phyloP scores from a whole-genome alignment of 1,140 invertebrate genomes.

The Panagrolaimus sp. region DNA sequence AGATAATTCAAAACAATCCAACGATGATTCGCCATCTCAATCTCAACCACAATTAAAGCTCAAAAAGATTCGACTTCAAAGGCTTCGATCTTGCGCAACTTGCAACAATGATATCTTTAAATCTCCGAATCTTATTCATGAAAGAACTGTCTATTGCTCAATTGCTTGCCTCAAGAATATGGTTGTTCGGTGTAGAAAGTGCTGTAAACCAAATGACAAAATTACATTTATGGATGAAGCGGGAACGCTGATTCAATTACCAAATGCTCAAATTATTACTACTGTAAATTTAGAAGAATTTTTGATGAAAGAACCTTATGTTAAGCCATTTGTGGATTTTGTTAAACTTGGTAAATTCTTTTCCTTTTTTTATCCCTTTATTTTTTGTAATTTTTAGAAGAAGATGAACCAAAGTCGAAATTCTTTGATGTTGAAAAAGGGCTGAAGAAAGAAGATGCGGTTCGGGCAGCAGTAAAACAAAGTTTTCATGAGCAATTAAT shows the following conservation, averaged over 20 bases:
- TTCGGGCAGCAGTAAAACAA: background rate
- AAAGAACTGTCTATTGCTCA: background rate
- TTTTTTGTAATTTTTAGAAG: background rate
- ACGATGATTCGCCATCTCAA: too few species aligned
- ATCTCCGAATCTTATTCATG: too few species aligned
- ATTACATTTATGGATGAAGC: background rate
- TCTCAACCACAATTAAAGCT: too few species aligned
- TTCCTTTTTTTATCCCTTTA: background rate
- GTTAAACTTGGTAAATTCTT: background rate
- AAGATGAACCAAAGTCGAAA: background rate
- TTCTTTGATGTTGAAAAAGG: slow-evolving; percentile 1
- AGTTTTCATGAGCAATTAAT: background rate
- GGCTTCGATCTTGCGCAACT: too few species aligned
- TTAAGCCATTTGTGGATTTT: slow-evolving; percentile 12
- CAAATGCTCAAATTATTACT: background rate
- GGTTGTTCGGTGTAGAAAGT: background rate
- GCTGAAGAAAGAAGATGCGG: background rate
- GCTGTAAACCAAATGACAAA: background rate
- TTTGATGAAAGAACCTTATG: background rate
- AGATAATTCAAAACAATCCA: too few species aligned
- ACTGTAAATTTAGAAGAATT: background rate
- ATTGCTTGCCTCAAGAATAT: slow-evolving; percentile 6
- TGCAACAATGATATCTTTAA: too few species aligned
- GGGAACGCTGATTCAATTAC: background rate
- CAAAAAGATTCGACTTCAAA: too few species aligned